Percentiles rank a stretch among this genome's conserved stretches.
These are phyloP conservation scores for Aleiodes leptofemur DNA, from an alignment of 2,888 invertebrate genomes.

Conservation along the genomic window DNA sequence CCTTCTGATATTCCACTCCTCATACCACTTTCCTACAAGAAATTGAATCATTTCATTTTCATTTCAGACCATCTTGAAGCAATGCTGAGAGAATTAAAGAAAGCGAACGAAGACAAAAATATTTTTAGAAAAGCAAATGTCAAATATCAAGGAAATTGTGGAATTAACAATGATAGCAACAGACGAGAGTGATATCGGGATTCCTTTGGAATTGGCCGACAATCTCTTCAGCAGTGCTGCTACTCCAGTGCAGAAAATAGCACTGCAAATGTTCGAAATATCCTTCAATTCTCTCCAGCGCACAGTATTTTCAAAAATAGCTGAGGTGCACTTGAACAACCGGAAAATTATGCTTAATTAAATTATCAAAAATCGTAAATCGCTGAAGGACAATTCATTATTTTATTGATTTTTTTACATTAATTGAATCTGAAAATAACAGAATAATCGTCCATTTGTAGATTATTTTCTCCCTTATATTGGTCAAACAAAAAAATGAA, in stretches of 20 bases:
- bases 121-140: constrained; percentile 80
- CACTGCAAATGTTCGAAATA: constrained; percentile 81
- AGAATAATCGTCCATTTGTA: no score
- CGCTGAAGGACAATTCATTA: no score
- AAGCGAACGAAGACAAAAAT: constrained; percentile 78
- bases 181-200: constrained; percentile 97
- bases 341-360: constrained; percentile 76
- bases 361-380: no score
- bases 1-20: no score
- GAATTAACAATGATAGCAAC: constrained; percentile 92
- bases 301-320: constrained; percentile 84
- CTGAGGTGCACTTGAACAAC: constrained; percentile 84
- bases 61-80: constrained; percentile 82
- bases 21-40: no score
- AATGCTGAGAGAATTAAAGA: constrained; percentile 80
- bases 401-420: no score
- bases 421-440: no score
- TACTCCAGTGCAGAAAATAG: constrained; percentile 81
- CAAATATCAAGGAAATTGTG: constrained; percentile 87
- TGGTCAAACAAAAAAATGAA: no score
- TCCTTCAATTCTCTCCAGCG: constrained; percentile 87
- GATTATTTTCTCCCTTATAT: no score
- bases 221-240: constrained; percentile 88
- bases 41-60: constrained; percentile 33
- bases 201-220: constrained; percentile 91